Conservation (phyloP, 2,888 invertebrate species). For the Nomada goodeniana region DNA sequence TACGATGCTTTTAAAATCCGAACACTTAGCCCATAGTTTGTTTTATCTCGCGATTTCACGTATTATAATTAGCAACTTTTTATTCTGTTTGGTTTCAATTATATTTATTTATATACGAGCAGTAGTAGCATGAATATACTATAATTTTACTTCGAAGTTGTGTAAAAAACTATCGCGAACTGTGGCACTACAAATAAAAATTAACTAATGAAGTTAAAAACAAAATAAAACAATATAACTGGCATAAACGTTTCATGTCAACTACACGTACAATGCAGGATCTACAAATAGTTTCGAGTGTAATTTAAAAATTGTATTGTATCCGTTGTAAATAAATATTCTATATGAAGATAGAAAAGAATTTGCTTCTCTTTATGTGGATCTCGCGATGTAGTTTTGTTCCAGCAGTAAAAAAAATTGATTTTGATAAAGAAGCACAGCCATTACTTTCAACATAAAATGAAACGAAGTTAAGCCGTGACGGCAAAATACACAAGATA, state of each 20-base stretch:
- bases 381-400: conserved; percentile 15
- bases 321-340: conserved; percentile 23
- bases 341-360: neutral
- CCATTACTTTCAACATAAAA: conserved; percentile 50
- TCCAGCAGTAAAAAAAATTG: conserved; percentile 27
- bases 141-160: conserved; percentile 49
- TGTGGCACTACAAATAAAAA: conserved; percentile 47
- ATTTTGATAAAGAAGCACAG: conserved; percentile 60
- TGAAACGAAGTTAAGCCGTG: conserved; percentile 45
- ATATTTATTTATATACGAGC: conserved; percentile 35
- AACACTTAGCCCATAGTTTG: conserved; percentile 9
- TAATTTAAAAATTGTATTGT: conserved; percentile 9
- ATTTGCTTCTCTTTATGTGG: neutral
- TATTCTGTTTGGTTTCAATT: conserved; percentile 36
- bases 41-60: conserved; percentile 20
- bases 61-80: conserved; percentile 14
- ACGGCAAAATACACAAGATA: conserved; percentile 49
- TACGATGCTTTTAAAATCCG: conserved; percentile 27
- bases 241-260: conserved; percentile 39
- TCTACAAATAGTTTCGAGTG: conserved; percentile 16
- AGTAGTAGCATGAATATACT: conserved; percentile 24
- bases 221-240: conserved; percentile 31
- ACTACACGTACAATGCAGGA: conserved; percentile 33
- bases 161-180: conserved; percentile 53
- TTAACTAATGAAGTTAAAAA: conserved; percentile 15